Conservation (phyloP, 2,797 vertebrate genomes). For the Coregonus ussuriensis region DNA sequence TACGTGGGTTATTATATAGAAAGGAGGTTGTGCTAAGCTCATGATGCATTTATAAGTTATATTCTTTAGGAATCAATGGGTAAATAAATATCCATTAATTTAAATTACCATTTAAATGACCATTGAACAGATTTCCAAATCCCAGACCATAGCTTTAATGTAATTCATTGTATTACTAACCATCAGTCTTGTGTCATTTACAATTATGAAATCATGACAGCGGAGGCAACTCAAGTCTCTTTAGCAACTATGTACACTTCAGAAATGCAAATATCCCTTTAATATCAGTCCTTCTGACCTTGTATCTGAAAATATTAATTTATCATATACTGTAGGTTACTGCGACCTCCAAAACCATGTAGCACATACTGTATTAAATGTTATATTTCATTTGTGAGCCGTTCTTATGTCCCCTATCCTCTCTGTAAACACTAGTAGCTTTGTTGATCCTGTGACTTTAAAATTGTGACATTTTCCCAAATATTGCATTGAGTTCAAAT, state of each 20-base stretch:
- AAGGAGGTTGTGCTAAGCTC: no score
- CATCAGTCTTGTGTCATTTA: background rate
- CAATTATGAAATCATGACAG: background rate
- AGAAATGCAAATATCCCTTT: background rate
- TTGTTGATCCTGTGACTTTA: background rate
- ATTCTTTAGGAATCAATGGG: no score
- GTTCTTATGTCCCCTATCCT: background rate
- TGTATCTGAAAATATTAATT: background rate
- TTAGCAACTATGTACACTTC: background rate
- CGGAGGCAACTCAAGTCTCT: background rate
- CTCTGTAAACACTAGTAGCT: background rate
- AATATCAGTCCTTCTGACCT: background rate
- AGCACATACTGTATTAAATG: background rate
- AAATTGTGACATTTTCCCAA: background rate
- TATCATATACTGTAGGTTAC: background rate
- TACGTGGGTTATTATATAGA: no score
- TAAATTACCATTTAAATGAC: background rate
- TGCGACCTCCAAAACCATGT: background rate
- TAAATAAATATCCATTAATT: background rate
- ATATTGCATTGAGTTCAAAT: no score
- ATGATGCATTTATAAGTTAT: no score
- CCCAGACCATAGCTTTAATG: background rate
- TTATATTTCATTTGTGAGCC: background rate
- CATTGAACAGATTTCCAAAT: background rate
- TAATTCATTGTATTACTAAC: background rate